A percentile compares a stretch with the other conserved stretches of the same genome.
phyloP scores from a whole-genome alignment of 2,113 vertebrate genomes.

The Hylia prasina region DNA sequence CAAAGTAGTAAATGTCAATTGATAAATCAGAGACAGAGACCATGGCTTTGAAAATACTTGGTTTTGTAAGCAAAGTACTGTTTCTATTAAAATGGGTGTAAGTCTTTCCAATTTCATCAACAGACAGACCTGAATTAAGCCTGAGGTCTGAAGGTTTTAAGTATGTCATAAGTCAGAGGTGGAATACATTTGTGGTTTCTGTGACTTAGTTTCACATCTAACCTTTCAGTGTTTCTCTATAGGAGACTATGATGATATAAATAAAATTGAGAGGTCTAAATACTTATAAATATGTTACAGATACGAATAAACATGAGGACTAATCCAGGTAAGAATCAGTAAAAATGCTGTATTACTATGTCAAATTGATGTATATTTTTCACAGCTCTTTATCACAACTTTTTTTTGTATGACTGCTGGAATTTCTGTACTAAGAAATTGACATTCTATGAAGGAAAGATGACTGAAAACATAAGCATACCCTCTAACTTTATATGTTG shows the following conservation, averaged over 20 bases:
- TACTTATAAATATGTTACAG: not conserved
- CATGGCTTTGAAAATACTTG: not conserved
- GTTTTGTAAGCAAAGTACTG: not conserved
- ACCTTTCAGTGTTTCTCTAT: not conserved
- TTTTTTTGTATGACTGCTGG: not conserved
- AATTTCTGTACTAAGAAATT: not conserved
- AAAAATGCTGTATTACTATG: not conserved
- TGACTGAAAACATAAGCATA: not conserved
- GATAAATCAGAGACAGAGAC: not conserved
- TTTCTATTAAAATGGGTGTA: not conserved
- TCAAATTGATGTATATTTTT: not conserved
- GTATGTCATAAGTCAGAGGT: not conserved
- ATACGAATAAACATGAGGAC: not conserved
- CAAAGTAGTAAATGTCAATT: not conserved
- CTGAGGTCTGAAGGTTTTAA: not conserved
- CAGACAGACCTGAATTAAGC: not conserved
- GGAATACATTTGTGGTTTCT: not conserved
- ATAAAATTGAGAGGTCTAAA: not conserved
- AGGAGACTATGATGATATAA: not conserved
- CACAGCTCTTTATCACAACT: not conserved
- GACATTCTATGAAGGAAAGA: not conserved
- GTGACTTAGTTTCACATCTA: not conserved
- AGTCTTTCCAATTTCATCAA: not conserved
- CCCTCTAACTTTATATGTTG: not conserved
- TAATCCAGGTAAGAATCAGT: not conserved